These are phyloP conservation scores for Tenebrio molitor DNA, from an alignment of 1,140 invertebrate genomes.

Conservation along the genomic window DNA sequence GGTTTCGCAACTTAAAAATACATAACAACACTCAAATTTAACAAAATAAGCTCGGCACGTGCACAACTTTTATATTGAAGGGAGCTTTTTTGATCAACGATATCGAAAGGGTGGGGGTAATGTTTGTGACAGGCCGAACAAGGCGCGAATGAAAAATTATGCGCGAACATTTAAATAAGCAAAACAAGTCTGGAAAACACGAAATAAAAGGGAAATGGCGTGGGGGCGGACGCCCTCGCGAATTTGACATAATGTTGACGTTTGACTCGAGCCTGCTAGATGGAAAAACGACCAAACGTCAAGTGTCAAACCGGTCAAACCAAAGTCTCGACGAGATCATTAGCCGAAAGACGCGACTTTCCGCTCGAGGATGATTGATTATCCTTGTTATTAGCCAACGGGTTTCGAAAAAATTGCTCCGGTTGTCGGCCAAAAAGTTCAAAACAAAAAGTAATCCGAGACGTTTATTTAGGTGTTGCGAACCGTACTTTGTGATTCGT, in stretches of 20 bases:
- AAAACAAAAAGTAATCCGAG: too few relatives aligned
- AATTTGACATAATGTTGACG: constrained; percentile 1
- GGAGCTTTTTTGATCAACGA: constrained; percentile 60
- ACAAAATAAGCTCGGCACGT: constrained; percentile 58
- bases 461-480: too few relatives aligned
- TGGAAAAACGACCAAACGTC: background rate
- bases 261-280: background rate
- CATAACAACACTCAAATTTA: constrained; percentile 58
- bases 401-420: too few relatives aligned
- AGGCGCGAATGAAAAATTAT: constrained; percentile 39
- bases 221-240: too few relatives aligned
- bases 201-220: too few relatives aligned
- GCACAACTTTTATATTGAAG: constrained; percentile 61
- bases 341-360: too few relatives aligned
- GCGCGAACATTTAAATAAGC: constrained; percentile 36
- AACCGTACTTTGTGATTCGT: too few relatives aligned
- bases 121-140: constrained; percentile 16
- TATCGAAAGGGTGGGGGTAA: constrained; percentile 53
- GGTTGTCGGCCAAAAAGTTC: too few relatives aligned
- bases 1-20: constrained; percentile 54
- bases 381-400: too few relatives aligned
- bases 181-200: constrained; percentile 15
- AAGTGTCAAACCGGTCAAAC: too few relatives aligned
- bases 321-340: too few relatives aligned
- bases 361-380: too few relatives aligned